Percentiles rank a stretch among this genome's conserved stretches.
These are phyloP conservation scores for Tragelaphus strepsiceros DNA, from an alignment of 2,113 vertebrate genomes.

Conservation along the genomic window DNA sequence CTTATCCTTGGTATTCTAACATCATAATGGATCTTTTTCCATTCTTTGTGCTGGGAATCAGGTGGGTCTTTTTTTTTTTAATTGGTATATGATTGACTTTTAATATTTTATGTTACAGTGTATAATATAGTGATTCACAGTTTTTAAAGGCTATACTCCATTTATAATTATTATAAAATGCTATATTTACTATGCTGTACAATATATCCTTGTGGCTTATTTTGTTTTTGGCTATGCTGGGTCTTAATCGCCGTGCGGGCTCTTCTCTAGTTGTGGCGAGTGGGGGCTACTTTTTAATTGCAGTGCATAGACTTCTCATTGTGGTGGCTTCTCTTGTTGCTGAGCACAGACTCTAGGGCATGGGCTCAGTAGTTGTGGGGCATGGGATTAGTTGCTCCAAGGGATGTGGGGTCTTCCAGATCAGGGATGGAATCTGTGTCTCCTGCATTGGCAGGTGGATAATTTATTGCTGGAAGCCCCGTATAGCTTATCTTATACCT, in stretches of 20 bases:
- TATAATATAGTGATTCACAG: neutral
- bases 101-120: neutral
- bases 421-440: neutral
- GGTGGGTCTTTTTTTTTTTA: neutral
- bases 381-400: neutral
- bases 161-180: neutral
- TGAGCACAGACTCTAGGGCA: neutral
- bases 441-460: neutral
- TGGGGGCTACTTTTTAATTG: neutral
- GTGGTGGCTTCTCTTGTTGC: neutral
- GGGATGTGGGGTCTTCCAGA: neutral
- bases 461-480: neutral
- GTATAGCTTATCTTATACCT: neutral
- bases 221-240: neutral
- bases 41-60: neutral
- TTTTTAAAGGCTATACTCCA: neutral
- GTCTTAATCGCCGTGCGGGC: neutral
- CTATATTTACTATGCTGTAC: neutral
- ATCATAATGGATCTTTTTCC: neutral
- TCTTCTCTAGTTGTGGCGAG: neutral
- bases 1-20: neutral
- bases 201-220: neutral
- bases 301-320: neutral
- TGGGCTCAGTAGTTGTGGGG: neutral
- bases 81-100: neutral